Base-by-base conservation (phyloP, 2,113 vertebrate genomes). In the Ramphastos sulfuratus region DNA sequence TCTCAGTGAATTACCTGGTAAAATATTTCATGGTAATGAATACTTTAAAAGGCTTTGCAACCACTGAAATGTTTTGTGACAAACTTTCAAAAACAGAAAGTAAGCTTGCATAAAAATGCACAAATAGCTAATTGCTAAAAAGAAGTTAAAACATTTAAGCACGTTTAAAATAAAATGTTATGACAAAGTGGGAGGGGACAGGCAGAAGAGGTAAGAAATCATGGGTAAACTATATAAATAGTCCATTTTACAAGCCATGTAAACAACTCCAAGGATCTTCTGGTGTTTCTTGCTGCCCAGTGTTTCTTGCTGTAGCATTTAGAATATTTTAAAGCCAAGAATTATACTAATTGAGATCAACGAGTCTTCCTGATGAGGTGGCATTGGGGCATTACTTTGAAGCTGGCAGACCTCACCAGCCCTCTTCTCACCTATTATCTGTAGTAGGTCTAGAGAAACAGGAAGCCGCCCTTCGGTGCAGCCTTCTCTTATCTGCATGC, bases 1-100 rank as follows among this genome's bases (percentile, higher is more conserved):
- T 77, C 90, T 81, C 84, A 61, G 73, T 76, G 80, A 93, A 86
- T 95, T 95, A 92, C 72, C 89, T 89, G 42, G 67, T 48, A 89
- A 95, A 94, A 85, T 89, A 83, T 78, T 95, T 93, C 67, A 79
- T 33, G 14, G 50, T 60, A 86, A 90, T 42, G 16, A 95, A 86
- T 60, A 77, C 35, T 88, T 85, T 86, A 55, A 92, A 82, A 81
- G 30, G 11, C 8, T 81, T 81, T 80, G 76, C 39, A 74, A 79
- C 21, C 35, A 70, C 15, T 75, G n/a, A 90, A 85, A 83, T 67
- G 82, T 91, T 93, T 76, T 71, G 18, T 90, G 58, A 35, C 81
- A 12, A 74, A 71, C 11, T 88, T 94, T 86, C 76, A 88, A 50
- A 74, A 94, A 9, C 16, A 89, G 19, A 50, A 87, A 55, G 9